These are phyloP conservation scores for Lepeophtheirus salmonis DNA, from an alignment of 1,140 invertebrate genomes.

Conservation along the genomic window DNA sequence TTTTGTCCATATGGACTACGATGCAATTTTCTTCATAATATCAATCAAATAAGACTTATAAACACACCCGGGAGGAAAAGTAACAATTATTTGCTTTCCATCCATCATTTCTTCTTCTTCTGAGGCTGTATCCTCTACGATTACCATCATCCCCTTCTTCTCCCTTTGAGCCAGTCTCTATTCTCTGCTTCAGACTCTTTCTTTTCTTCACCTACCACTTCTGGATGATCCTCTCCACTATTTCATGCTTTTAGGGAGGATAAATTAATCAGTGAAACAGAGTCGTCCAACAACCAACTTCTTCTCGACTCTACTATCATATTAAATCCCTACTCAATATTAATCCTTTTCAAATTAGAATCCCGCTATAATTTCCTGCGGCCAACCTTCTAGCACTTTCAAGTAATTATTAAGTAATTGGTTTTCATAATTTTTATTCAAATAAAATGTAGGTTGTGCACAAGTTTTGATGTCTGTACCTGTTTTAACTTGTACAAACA, in stretches of 20 bases:
- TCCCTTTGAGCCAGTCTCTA: background rate
- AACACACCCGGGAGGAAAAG: background rate
- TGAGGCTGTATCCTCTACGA: no score
- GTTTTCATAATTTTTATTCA: no score
- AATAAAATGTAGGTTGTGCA: no score
- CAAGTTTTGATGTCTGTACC: no score
- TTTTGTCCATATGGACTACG: constrained; percentile 94
- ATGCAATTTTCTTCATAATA: constrained; percentile 97
- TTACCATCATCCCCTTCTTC: background rate
- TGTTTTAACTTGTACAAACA: no score
- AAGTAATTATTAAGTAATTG: no score
- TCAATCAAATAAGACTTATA: constrained; percentile 44
- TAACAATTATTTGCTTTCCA: background rate
- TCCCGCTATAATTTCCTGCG: no score
- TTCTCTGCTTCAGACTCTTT: background rate
- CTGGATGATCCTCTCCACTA: constrained; percentile 23
- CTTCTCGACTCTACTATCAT: background rate
- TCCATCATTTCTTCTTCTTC: background rate
- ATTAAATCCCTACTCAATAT: no score
- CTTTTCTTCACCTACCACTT: constrained; percentile 24
- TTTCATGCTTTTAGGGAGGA: constrained; percentile 3
- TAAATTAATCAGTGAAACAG: background rate
- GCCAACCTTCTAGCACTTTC: no score
- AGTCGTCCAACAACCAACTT: background rate
- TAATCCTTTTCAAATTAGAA: no score